Evolutionary conservation across 1,140 invertebrate species (phyloP).

Genomic region (Philopotamus ludificatus): DNA sequence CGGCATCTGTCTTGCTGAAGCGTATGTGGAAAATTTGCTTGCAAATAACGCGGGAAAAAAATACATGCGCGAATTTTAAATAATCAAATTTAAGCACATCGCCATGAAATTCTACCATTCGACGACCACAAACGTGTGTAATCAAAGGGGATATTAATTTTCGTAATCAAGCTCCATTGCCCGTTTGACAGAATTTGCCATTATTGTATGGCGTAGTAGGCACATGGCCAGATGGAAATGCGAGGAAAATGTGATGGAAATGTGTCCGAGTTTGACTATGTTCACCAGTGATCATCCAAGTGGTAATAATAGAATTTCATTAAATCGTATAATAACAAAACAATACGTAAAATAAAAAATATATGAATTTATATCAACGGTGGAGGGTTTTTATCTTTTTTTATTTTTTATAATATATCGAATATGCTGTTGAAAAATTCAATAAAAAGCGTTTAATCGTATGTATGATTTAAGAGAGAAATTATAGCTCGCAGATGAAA

Average conservation of each 20-base stretch:
- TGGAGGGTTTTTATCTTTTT: no score
- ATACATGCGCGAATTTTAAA: background rate
- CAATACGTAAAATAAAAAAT: no score
- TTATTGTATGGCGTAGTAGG: background rate
- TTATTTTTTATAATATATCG: no score
- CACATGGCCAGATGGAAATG: background rate
- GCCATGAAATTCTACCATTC: background rate
- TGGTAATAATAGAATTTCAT: no score
- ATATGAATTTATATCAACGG: no score
- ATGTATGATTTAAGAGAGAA: no score
- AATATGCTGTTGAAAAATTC: no score
- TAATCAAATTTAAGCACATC: background rate
- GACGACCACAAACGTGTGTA: background rate
- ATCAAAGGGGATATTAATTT: background rate
- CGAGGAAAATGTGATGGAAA: background rate
- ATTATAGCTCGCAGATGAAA: no score
- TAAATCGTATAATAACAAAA: no score
- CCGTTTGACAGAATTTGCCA: background rate
- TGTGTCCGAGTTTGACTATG: no score
- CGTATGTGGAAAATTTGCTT: background rate
- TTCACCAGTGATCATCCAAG: no score
- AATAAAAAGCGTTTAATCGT: no score
- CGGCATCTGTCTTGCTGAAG: background rate
- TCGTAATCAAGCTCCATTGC: background rate
- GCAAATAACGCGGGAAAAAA: background rate